Evolutionary conservation across 2,888 invertebrate genomes (phyloP), one percentile per base, ranked within the genome.

Genomic region (Euclidia mi): DNA sequence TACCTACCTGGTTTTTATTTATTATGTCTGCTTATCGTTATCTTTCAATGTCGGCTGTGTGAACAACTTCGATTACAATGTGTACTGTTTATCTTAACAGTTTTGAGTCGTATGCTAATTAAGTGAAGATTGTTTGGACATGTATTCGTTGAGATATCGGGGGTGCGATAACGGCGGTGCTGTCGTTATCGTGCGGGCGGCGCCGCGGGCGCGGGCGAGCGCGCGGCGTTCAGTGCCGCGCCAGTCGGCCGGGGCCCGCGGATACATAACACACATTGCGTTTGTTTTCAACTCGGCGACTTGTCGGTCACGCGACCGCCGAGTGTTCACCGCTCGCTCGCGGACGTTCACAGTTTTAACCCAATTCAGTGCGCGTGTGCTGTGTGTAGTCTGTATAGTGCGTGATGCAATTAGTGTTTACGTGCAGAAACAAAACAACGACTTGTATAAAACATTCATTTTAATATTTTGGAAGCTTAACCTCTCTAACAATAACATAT

Each of bases 391-490:
- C 20, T 6, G 59, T 31, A 65, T 67, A 71, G 71, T 40, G 56
- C 59, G 65, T 71, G 65, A 78, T 41, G 53, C 37, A 59, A 62
- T 49, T 41, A 58, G 71, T 72, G 71, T 44, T 56, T 48, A 71
- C 66, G 73, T 78, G 63, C 12, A 64, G 2, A 74, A 52, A 57
- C 71, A 56, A 90, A 91, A 91, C 85, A 60, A 85, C 79, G 59
- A 76, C 56, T 82, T 75, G 70, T 85, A 84, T 78, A 88, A 87
- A 87, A 82, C 80, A 82, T 79, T 78, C 42, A 72, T 79, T 86
- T 89, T 90, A 89, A 88, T 88, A 82, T 68, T 84, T 73, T 85
- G 78, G 79, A 87, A 86, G 78, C 88, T 89, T 88, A 80, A 71
- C 79, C 71, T 81, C 78, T 71, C 81, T 81, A 77, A 72, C 67